A percentile compares a stretch with the other conserved stretches of the same genome.
Evolutionary conservation across 2,113 vertebrate genomes (phyloP).

Genomic region (Theristicus caerulescens): DNA sequence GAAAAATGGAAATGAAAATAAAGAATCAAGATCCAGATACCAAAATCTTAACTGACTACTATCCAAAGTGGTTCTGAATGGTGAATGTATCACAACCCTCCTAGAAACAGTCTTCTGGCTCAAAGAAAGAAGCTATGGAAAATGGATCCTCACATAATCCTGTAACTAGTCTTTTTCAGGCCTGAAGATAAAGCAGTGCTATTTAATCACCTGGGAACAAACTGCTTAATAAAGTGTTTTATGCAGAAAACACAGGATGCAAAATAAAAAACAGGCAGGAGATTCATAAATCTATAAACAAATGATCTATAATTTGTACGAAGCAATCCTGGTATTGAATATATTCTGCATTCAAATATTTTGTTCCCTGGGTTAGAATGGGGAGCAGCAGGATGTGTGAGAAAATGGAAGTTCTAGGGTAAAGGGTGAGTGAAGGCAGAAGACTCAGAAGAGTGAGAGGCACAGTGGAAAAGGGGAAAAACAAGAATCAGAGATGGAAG

Average conservation of each 20-base stretch:
- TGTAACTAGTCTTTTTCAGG: neutral
- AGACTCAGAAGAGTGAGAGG: neutral
- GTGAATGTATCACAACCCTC: fast-evolving
- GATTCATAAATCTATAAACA: neutral
- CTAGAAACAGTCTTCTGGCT: neutral
- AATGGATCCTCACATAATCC: neutral
- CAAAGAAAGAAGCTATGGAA: neutral
- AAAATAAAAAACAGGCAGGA: neutral
- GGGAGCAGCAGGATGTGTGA: neutral
- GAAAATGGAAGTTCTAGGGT: neutral
- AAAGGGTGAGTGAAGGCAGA: neutral
- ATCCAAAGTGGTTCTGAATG: neutral
- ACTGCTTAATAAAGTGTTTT: neutral
- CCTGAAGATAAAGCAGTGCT: neutral
- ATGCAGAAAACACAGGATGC: neutral
- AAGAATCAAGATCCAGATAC: neutral
- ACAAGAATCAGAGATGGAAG: neutral
- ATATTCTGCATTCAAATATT: neutral
- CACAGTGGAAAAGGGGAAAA: neutral
- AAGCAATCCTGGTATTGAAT: neutral
- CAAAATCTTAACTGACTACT: neutral
- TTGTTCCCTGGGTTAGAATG: neutral
- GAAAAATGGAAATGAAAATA: neutral
- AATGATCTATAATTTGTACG: neutral
- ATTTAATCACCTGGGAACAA: neutral